These are phyloP conservation scores for Parnassius mnemosyne DNA, from an alignment of 2,888 invertebrate species.

Conservation along the genomic window DNA sequence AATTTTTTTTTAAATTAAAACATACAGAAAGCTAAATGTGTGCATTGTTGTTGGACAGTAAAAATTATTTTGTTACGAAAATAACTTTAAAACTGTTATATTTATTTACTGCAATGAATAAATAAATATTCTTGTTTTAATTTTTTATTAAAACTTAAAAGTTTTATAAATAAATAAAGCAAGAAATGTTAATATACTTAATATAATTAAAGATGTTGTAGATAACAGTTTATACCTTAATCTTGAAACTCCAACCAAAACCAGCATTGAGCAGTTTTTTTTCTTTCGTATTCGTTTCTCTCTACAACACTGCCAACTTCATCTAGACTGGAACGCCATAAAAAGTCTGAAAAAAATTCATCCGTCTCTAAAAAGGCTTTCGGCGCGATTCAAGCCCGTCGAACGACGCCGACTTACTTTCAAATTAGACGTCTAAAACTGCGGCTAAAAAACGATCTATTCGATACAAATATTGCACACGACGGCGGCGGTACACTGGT, in stretches of 20 bases:
- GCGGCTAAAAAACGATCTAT: slow-evolving; percentile 58
- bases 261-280: neutral
- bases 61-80: no score
- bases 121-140: no score
- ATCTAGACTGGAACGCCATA: slow-evolving; percentile 38
- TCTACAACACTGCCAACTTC: slow-evolving; percentile 50
- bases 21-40: no score
- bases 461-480: slow-evolving; percentile 77
- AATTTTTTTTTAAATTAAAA: no score
- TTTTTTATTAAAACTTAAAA: no score
- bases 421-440: slow-evolving; percentile 63
- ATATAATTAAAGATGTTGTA: no score
- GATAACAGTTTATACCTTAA: neutral
- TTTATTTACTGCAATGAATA: no score
- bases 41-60: no score
- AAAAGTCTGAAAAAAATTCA: slow-evolving; percentile 30
- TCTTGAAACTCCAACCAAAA: neutral
- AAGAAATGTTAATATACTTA: no score
- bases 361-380: slow-evolving; percentile 39
- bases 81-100: no score
- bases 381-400: slow-evolving; percentile 44
- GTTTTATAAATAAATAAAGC: no score
- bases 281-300: slow-evolving; percentile 35
- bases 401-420: slow-evolving; percentile 57
- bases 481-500: slow-evolving; percentile 54